Evolutionary conservation across 2,888 invertebrate genomes (phyloP).

Genomic region (Nomada fucata): DNA sequence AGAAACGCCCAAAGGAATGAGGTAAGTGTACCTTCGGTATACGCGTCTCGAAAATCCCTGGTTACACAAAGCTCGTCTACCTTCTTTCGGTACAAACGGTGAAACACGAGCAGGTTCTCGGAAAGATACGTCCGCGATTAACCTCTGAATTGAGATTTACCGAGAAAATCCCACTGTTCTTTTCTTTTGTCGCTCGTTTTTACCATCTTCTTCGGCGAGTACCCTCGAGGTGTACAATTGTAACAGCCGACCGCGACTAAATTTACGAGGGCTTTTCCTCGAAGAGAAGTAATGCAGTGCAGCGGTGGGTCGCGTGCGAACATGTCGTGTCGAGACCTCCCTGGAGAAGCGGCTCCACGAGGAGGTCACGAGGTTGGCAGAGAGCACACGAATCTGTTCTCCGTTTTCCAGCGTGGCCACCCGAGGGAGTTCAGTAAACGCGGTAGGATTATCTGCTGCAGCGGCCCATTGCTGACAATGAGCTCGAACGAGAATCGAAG

Average conservation of each 20-base stretch:
- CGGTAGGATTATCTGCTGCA: slow-evolving; percentile 77
- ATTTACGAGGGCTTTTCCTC: slow-evolving; percentile 43
- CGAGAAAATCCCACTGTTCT: slow-evolving; percentile 26
- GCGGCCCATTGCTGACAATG: slow-evolving; percentile 60
- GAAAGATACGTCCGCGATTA: slow-evolving; percentile 36
- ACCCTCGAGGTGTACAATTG: slow-evolving; percentile 22
- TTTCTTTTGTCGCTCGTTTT: slow-evolving; percentile 12
- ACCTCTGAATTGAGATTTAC: slow-evolving; percentile 48
- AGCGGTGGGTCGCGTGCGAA: slow-evolving; percentile 23
- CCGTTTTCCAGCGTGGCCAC: slow-evolving; percentile 61
- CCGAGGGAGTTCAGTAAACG: slow-evolving; percentile 67
- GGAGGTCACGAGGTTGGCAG: not conserved
- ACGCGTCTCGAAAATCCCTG: not conserved
- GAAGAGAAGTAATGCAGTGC: not conserved
- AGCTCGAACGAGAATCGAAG: slow-evolving; percentile 42
- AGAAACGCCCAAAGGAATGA: not conserved
- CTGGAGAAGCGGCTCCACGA: not conserved
- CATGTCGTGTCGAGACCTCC: slow-evolving; percentile 30
- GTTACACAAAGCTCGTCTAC: not conserved
- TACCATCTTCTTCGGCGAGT: not conserved
- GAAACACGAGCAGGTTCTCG: slow-evolving; percentile 6
- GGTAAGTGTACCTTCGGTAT: too few relatives aligned
- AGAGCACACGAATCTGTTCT: slow-evolving; percentile 51
- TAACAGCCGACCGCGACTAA: slow-evolving; percentile 27
- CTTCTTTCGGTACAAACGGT: not conserved